These are phyloP conservation scores for Liodrosophila aerea DNA, from an alignment of 2,888 invertebrate species.

Conservation along the genomic window DNA sequence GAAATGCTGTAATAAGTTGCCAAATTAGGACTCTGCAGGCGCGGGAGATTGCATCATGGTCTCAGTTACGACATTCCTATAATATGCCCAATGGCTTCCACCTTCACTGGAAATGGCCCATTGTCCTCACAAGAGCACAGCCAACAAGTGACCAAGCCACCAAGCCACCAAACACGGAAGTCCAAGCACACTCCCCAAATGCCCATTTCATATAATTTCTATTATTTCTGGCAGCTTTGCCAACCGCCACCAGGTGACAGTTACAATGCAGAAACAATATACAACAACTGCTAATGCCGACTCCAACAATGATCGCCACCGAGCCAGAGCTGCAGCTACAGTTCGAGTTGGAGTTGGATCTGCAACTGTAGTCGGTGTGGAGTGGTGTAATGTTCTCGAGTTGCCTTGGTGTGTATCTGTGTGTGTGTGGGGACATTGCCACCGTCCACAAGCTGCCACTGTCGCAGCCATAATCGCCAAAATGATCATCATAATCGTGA, in stretches of 20 bases:
- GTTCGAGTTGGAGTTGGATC: slow-evolving; percentile 2
- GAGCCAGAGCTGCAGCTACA: slow-evolving; percentile 8
- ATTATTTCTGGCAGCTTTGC: slow-evolving; percentile 70
- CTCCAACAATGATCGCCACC: slow-evolving; percentile 39
- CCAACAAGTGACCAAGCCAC: slow-evolving; percentile 8
- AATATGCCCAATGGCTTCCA: not conserved
- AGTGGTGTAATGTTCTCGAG: slow-evolving; percentile 35
- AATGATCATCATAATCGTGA: slow-evolving; percentile 74
- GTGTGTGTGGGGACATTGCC: slow-evolving; percentile 54
- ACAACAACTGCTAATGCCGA: slow-evolving; percentile 56
- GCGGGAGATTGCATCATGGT: slow-evolving; percentile 47
- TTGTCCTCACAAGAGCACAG: slow-evolving; percentile 39
- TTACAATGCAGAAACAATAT: slow-evolving; percentile 74
- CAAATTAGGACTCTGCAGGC: slow-evolving; percentile 55
- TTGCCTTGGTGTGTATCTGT: slow-evolving; percentile 24
- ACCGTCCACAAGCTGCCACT: slow-evolving; percentile 41
- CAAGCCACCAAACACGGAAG: slow-evolving; percentile 64
- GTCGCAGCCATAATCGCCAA: slow-evolving; percentile 58
- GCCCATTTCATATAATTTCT: slow-evolving; percentile 75
- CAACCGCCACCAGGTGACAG: slow-evolving; percentile 72
- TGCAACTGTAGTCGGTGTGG: slow-evolving; percentile 3
- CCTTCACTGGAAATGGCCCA: slow-evolving; percentile 55
- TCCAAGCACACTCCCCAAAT: slow-evolving; percentile 70
- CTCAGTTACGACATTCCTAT: slow-evolving; percentile 31
- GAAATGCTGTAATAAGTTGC: slow-evolving; percentile 59